Conservation (phyloP, 2,113 vertebrate genomes). For the Alaudala cheleensis region DNA sequence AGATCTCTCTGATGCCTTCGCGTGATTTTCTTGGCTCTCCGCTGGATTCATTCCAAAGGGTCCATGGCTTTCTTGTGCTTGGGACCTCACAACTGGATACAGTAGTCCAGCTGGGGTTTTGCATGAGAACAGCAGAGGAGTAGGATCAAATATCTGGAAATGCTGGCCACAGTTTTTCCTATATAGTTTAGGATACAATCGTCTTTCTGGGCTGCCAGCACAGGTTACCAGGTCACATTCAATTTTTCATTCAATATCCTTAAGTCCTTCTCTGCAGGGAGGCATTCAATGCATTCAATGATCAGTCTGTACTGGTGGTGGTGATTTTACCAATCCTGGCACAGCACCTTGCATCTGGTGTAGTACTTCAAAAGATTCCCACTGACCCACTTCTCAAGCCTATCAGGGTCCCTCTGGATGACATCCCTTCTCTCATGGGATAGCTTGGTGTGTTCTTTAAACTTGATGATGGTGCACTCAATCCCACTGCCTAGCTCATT, state of each 20-base stretch:
- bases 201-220: not conserved
- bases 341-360: not conserved
- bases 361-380: not conserved
- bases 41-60: not conserved
- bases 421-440: not conserved
- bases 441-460: not conserved
- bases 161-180: not conserved
- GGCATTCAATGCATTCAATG: not conserved
- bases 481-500: not conserved
- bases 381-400: not conserved
- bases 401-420: not conserved
- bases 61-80: not conserved
- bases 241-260: not conserved
- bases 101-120: not conserved
- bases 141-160: not conserved
- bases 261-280: not conserved
- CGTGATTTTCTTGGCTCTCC: not conserved
- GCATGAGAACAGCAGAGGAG: not conserved
- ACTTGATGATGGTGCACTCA: not conserved
- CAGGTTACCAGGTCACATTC: fast-evolving
- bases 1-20: not conserved
- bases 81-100: not conserved
- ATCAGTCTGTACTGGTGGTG: not conserved
- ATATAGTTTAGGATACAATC: not conserved
- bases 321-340: not conserved